Percentiles rank a stretch among this genome's conserved stretches.
phyloP scores from a whole-genome alignment of 2,113 vertebrate genomes.

The Ameiurus melas region DNA sequence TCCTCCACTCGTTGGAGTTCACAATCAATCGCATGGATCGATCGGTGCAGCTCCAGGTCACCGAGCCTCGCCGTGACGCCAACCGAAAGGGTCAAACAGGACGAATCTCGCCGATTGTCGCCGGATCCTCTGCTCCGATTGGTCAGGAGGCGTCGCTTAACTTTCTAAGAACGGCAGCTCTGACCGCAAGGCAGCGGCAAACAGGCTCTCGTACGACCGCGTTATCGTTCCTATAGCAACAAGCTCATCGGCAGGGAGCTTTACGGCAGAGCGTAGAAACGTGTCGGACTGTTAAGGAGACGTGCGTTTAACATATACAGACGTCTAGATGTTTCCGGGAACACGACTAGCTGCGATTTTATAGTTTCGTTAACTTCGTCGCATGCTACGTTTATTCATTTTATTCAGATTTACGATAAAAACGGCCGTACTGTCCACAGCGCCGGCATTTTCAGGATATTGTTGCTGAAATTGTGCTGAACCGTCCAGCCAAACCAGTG shows the following conservation, averaged over 20 bases:
- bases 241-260: not conserved
- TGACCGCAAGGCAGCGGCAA: not conserved
- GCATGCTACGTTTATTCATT: not conserved
- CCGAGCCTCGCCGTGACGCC: constrained; percentile 61
- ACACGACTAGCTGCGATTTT: not conserved
- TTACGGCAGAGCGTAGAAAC: not conserved
- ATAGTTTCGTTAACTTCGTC: not conserved
- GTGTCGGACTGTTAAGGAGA: not conserved
- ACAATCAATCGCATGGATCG: constrained; percentile 66
- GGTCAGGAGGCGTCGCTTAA: not conserved
- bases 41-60: constrained; percentile 61
- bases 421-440: not conserved
- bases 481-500: not conserved
- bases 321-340: not conserved
- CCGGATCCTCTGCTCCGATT: not conserved
- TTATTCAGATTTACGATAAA: not conserved
- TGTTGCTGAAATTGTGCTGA: not conserved
- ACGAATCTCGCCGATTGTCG: constrained; percentile 39
- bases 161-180: not conserved
- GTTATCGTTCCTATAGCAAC: not conserved
- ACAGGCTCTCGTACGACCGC: not conserved
- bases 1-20: constrained; percentile 40
- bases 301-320: no score
- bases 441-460: not conserved
- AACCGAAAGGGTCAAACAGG: constrained; percentile 60